Conservation (phyloP, 2,888 invertebrate species). For the Chouioia cunea region DNA sequence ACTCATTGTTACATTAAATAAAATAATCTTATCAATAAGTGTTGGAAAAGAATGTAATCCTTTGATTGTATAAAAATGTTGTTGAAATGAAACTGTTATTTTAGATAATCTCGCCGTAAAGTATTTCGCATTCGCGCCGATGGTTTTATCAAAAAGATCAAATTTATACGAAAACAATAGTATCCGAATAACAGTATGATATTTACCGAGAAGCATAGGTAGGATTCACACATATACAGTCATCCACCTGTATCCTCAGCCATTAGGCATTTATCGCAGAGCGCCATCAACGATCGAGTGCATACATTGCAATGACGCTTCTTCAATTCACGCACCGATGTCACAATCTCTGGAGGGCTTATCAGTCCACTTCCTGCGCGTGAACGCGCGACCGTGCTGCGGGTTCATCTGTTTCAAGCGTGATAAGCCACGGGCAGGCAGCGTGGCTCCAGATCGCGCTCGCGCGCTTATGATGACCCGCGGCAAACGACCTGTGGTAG, state of each 20-base stretch:
- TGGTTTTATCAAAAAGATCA: too few species aligned
- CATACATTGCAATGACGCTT: background rate
- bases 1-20: too few species aligned
- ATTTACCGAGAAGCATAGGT: background rate
- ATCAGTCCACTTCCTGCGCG: background rate
- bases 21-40: too few species aligned
- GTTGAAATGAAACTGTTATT: too few species aligned
- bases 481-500: too few species aligned
- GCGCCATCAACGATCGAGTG: constrained; percentile 11
- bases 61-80: too few species aligned
- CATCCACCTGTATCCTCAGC: too few species aligned
- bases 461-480: background rate
- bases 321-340: constrained; percentile 31
- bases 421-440: constrained; percentile 37
- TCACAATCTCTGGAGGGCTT: constrained; percentile 16
- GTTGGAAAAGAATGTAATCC: too few species aligned
- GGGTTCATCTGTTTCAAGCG: constrained; percentile 45
- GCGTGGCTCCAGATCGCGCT: background rate
- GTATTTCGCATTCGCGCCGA: too few species aligned
- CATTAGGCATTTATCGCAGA: constrained; percentile 1
- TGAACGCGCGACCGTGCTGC: background rate
- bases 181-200: background rate
- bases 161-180: too few species aligned
- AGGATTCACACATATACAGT: background rate
- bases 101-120: too few species aligned